Evolutionary conservation across 2,888 invertebrate species (phyloP).

Genomic region (Autographa gamma): DNA sequence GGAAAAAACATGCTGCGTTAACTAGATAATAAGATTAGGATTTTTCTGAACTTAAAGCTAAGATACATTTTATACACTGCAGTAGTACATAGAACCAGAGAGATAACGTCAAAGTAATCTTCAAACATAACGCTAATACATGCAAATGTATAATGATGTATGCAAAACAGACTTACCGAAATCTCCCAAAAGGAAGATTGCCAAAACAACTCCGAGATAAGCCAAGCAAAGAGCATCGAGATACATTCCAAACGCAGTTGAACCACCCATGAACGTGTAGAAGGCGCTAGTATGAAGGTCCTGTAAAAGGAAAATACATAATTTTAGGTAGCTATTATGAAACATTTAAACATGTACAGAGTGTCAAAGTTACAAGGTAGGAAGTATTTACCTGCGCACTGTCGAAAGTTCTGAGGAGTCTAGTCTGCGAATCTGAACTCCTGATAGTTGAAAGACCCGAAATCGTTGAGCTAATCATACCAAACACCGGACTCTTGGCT

Average conservation of each 20-base stretch:
- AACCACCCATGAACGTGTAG: conserved; percentile 90
- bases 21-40: not conserved
- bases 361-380: not conserved
- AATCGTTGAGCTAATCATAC: conserved; percentile 93
- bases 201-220: conserved; percentile 91
- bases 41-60: not conserved
- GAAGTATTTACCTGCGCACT: conserved; percentile 83
- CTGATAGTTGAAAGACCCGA: conserved; percentile 93
- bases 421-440: conserved; percentile 90
- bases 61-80: too few species aligned
- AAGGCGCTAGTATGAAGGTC: conserved; percentile 92
- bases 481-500: conserved; percentile 95
- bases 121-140: not conserved
- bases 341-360: not conserved
- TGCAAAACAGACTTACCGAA: conserved; percentile 83
- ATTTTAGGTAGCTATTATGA: not conserved
- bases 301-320: conserved; percentile 71
- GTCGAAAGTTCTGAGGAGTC: conserved; percentile 90
- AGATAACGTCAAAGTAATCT: not conserved
- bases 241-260: conserved; percentile 92
- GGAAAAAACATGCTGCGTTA: not conserved
- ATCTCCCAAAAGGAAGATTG: conserved; percentile 89
- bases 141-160: not conserved
- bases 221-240: conserved; percentile 92
- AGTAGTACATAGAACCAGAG: not conserved